Evolutionary conservation across 2,888 invertebrate species (phyloP).

Genomic region (Platerodrilus igneus): DNA sequence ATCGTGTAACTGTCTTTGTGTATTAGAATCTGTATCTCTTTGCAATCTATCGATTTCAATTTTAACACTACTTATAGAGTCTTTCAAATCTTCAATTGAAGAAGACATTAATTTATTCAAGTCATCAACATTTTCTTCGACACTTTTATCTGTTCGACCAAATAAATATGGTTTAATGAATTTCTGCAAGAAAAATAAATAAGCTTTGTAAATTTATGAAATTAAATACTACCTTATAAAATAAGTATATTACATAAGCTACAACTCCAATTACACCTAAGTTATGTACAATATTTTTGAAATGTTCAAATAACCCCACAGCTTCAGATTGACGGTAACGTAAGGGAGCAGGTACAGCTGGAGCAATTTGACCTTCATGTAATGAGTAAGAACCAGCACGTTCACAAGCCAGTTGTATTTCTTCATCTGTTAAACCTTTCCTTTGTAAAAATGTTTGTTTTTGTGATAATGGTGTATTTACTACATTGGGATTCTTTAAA

Average conservation of each 20-base stretch:
- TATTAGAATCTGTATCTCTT: conserved; percentile 46
- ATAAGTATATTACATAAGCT: conserved; percentile 71
- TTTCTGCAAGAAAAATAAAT: conserved; percentile 52
- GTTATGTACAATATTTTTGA: conserved; percentile 68
- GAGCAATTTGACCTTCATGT: conserved; percentile 36
- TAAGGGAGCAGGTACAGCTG: conserved; percentile 34
- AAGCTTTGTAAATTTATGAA: no score
- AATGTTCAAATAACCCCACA: conserved; percentile 49
- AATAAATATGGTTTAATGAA: conserved; percentile 64
- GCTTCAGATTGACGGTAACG: conserved; percentile 27
- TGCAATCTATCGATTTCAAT: conserved; percentile 57
- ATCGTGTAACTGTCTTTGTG: conserved; percentile 59
- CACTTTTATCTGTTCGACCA: conserved; percentile 58
- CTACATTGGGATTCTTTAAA: conserved; percentile 79
- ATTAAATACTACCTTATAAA: conserved; percentile 89
- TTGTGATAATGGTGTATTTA: conserved; percentile 67
- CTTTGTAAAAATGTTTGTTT: conserved; percentile 73
- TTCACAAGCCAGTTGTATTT: conserved; percentile 71
- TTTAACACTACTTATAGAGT: conserved; percentile 61
- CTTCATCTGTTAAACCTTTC: conserved; percentile 72
- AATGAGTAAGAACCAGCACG: conserved; percentile 51
- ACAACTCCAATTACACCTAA: conserved; percentile 73
- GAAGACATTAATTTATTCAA: conserved; percentile 62
- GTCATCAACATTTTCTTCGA: conserved; percentile 63
- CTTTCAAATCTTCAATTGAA: conserved; percentile 57